phyloP scores from a whole-genome alignment of 2,113 vertebrate genomes.

The Cochlearius cochlearius region DNA sequence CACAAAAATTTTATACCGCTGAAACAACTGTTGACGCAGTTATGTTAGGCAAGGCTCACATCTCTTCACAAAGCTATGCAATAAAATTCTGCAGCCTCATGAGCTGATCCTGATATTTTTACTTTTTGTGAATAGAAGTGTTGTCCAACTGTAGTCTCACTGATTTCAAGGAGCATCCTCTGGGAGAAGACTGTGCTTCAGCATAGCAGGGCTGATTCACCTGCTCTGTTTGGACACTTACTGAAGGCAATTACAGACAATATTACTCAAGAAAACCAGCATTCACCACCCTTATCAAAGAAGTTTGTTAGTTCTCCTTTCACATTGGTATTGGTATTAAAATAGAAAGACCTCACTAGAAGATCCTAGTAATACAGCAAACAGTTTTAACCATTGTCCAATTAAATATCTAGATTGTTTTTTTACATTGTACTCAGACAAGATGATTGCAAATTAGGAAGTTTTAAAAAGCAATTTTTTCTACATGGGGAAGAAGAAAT shows the following conservation, averaged over 20 bases:
- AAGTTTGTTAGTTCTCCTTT: background rate
- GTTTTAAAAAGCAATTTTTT: background rate
- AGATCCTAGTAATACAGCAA: background rate
- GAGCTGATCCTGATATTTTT: background rate
- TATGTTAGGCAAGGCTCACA: background rate
- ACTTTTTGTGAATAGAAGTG: background rate
- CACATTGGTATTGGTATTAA: background rate
- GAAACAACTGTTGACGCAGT: background rate
- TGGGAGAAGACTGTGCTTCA: background rate
- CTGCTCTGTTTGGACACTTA: background rate
- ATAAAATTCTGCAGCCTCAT: background rate
- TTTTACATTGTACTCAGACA: background rate
- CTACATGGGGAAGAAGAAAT: background rate
- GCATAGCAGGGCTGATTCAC: background rate
- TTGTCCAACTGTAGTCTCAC: background rate
- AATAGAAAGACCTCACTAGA: background rate
- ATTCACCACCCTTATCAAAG: background rate
- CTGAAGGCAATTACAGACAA: background rate
- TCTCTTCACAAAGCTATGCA: background rate
- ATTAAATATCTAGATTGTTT: background rate
- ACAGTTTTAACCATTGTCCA: background rate
- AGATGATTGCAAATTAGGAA: background rate
- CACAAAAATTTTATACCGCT: background rate
- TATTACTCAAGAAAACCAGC: background rate
- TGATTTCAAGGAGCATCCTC: background rate